Conservation (phyloP, 1,140 invertebrate genomes). For the Pectinophora gossypiella region DNA sequence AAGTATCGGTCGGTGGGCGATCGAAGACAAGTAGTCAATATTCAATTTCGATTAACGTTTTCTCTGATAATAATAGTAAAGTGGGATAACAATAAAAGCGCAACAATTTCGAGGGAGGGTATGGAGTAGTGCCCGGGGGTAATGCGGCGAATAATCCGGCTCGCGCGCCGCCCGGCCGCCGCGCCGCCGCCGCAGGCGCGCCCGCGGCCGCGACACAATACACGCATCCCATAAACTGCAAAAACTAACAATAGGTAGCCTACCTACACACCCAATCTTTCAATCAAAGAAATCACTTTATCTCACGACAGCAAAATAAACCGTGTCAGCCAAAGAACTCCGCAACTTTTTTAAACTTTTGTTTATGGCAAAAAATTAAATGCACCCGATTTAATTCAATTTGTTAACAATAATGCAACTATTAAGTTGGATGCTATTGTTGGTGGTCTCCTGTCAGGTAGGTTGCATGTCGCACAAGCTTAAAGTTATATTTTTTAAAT, state of each 20-base stretch:
- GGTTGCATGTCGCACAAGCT: no score
- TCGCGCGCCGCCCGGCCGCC: slow-evolving; percentile 52
- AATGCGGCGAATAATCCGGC: slow-evolving; percentile 66
- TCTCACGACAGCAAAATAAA: neutral
- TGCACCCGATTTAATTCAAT: slow-evolving; percentile 56
- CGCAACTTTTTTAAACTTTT: neutral
- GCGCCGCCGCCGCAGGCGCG: neutral
- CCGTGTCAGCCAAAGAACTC: neutral
- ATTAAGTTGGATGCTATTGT: slow-evolving; percentile 41
- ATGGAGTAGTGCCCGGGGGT: slow-evolving; percentile 39
- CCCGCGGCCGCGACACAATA: slow-evolving; percentile 25
- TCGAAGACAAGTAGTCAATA: no score
- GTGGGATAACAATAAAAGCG: slow-evolving; percentile 33
- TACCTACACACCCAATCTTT: slow-evolving; percentile 1
- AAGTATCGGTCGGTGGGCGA: no score
- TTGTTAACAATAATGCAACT: slow-evolving; percentile 48
- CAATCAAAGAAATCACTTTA: neutral
- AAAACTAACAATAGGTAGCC: slow-evolving; percentile 56
- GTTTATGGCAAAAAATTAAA: slow-evolving; percentile 15
- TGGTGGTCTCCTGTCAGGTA: slow-evolving; percentile 43
- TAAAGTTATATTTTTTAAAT: no score
- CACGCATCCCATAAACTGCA: slow-evolving; percentile 56
- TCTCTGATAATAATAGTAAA: neutral
- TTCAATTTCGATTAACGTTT: no score
- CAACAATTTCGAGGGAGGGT: slow-evolving; percentile 49